Conservation (phyloP, 2,113 vertebrate genomes). For the Lamprologus speciosus region DNA sequence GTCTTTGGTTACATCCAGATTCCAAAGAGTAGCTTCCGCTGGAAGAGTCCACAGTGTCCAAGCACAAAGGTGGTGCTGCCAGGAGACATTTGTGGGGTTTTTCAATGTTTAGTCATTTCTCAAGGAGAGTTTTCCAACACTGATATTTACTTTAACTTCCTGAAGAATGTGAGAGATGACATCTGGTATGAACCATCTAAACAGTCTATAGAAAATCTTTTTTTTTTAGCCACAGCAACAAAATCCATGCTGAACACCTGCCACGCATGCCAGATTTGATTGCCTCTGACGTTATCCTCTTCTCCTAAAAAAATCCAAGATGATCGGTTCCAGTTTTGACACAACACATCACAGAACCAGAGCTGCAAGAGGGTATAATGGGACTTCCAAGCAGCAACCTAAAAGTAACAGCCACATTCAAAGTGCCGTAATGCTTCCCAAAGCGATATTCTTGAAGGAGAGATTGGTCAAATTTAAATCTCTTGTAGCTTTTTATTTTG, state of each 20-base stretch:
- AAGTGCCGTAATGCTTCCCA: not conserved
- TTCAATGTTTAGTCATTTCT: not conserved
- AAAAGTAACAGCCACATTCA: not conserved
- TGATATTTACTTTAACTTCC: not conserved
- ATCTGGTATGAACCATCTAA: not conserved
- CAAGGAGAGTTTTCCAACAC: not conserved
- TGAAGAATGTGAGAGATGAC: not conserved
- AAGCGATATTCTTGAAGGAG: not conserved
- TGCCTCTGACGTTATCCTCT: not conserved
- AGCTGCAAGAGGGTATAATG: not conserved
- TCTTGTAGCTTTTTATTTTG: not conserved
- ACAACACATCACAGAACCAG: not conserved
- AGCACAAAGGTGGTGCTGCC: not conserved
- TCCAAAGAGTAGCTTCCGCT: fast-evolving
- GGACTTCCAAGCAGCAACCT: not conserved
- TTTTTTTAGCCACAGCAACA: not conserved
- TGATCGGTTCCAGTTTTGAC: not conserved
- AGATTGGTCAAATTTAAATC: not conserved
- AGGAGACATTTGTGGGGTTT: not conserved
- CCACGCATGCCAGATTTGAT: not conserved
- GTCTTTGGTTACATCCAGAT: not conserved
- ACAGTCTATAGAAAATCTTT: not conserved
- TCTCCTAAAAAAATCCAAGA: not conserved
- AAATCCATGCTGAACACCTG: fast-evolving
- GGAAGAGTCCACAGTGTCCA: not conserved